Evolutionary conservation across 2,888 invertebrate genomes (phyloP).

Genomic region (Erebia palarica): DNA sequence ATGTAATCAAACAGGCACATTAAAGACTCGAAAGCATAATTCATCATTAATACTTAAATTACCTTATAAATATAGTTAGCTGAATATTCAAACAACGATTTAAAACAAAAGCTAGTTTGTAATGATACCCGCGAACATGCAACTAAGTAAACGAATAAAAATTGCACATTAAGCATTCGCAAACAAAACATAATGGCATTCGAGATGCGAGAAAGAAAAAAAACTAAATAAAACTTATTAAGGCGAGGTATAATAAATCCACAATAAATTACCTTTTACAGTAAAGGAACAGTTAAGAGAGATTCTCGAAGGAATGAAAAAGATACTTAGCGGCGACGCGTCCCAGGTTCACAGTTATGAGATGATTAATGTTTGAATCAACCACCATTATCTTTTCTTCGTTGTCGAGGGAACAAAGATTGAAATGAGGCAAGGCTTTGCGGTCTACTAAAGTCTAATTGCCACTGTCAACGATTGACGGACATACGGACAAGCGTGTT

Average conservation of each 20-base stretch:
- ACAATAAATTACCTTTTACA: constrained; percentile 42
- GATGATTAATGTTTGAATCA: constrained; percentile 46
- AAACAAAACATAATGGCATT: constrained; percentile 18
- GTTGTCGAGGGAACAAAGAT: constrained; percentile 45
- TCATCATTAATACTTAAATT: too few species aligned
- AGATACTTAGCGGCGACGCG: constrained; percentile 47
- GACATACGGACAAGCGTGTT: constrained; percentile 36
- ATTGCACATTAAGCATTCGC: constrained; percentile 9
- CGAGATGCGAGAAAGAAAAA: constrained; percentile 14
- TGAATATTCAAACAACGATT: background rate
- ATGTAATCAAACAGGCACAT: too few species aligned
- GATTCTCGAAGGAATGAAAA: constrained; percentile 44
- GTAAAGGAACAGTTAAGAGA: constrained; percentile 44
- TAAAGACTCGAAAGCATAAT: too few species aligned
- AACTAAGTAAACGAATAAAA: constrained; percentile 9
- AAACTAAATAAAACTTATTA: constrained; percentile 37
- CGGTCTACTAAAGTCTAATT: constrained; percentile 45
- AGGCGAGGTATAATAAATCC: constrained; percentile 34
- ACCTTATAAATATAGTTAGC: background rate
- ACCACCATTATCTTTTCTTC: constrained; percentile 39
- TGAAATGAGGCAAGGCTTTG: constrained; percentile 37
- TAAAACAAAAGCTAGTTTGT: background rate
- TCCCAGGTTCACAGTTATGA: constrained; percentile 43
- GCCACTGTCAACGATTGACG: constrained; percentile 43
- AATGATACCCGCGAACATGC: background rate